These are phyloP conservation scores for Caenorhabditis uteleia DNA, from an alignment of 2,888 invertebrate species.

Conservation along the genomic window DNA sequence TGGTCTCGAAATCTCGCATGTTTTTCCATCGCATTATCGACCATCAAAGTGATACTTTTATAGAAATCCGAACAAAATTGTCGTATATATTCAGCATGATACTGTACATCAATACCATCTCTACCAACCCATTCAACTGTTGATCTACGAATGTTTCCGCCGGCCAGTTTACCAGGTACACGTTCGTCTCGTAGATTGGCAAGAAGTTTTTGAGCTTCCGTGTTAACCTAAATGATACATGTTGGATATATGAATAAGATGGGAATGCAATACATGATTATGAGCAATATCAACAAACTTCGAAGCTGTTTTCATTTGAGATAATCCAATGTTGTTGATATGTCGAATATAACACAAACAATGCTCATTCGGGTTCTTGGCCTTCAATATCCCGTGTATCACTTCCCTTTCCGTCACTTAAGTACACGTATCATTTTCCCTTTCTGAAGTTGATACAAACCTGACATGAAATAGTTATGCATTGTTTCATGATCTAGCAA, in stretches of 20 bases:
- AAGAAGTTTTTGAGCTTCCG: conserved; percentile 87
- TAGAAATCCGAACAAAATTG: conserved; percentile 65
- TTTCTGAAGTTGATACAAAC: conserved; percentile 1
- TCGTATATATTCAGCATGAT: conserved; percentile 76
- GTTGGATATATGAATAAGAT: neutral
- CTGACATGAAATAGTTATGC: conserved; percentile 98
- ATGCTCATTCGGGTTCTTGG: conserved; percentile 87
- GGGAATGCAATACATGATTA: conserved; percentile 47
- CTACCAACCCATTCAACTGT: conserved; percentile 96
- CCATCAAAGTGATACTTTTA: conserved; percentile 59
- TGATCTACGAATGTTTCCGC: conserved; percentile 86
- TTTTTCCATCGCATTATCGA: conserved; percentile 61
- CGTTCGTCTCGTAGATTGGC: conserved; percentile 87
- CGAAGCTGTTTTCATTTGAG: conserved; percentile 89
- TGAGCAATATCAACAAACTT: conserved; percentile 89
- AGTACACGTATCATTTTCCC: conserved; percentile 70
- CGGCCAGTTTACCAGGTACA: conserved; percentile 85
- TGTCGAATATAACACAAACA: conserved; percentile 86
- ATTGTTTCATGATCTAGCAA: conserved; percentile 89
- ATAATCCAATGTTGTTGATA: conserved; percentile 94
- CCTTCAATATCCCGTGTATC: conserved; percentile 89
- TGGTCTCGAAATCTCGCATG: conserved; percentile 59
- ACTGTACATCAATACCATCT: conserved; percentile 88
- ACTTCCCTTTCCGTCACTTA: conserved; percentile 98
- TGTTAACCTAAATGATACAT: conserved; percentile 80